These are phyloP conservation scores for Parochlus steinenii DNA, from an alignment of 2,888 invertebrate genomes.

Conservation along the genomic window DNA sequence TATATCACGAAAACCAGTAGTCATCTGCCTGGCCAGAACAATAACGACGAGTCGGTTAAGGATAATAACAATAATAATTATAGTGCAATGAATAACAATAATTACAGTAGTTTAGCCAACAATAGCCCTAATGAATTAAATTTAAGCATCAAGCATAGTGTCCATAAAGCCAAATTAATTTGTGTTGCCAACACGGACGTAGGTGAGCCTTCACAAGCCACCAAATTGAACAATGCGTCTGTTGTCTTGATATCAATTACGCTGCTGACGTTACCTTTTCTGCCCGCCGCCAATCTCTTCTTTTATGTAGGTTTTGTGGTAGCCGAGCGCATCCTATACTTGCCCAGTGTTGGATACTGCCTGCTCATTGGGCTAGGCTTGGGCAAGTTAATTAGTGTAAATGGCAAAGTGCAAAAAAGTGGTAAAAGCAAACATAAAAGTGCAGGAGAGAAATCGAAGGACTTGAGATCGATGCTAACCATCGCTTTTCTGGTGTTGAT, in stretches of 20 bases:
- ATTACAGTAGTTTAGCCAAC: neutral
- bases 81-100: slow-evolving; percentile 6
- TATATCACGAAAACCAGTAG: slow-evolving; percentile 21
- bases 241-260: slow-evolving; percentile 44
- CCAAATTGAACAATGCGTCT: slow-evolving; percentile 16
- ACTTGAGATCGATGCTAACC: slow-evolving; percentile 6
- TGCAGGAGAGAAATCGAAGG: neutral
- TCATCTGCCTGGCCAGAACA: slow-evolving; percentile 1
- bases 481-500: slow-evolving; percentile 31
- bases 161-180: neutral
- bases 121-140: neutral
- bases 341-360: slow-evolving; percentile 92
- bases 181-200: too few species aligned
- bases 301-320: slow-evolving; percentile 98
- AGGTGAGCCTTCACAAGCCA: neutral
- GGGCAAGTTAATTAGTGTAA: slow-evolving; percentile 28
- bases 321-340: slow-evolving; percentile 87
- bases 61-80: slow-evolving; percentile 11
- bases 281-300: slow-evolving; percentile 90
- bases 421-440: slow-evolving; percentile 5
- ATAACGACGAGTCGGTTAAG: slow-evolving; percentile 1
- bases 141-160: neutral
- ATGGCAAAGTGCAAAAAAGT: slow-evolving; percentile 6
- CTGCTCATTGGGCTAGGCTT: slow-evolving; percentile 66
- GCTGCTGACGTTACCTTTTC: slow-evolving; percentile 77